These are phyloP conservation scores for Drosophila paranaensis DNA, from an alignment of 2,888 invertebrate genomes.

Conservation along the genomic window DNA sequence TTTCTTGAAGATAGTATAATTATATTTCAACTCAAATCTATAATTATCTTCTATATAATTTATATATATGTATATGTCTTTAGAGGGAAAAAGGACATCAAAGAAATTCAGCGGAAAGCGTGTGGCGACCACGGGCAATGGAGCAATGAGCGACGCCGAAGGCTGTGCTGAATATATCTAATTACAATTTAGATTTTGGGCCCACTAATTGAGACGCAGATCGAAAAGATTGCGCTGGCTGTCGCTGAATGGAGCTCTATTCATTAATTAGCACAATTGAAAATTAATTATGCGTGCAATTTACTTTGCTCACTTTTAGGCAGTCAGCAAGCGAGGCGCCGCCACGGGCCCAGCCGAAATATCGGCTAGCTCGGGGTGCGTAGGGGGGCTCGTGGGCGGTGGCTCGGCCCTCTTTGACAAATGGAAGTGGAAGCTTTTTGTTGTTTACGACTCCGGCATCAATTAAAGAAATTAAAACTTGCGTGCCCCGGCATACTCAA, in stretches of 20 bases:
- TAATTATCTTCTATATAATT: too few relatives aligned
- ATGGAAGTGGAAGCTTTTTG: conserved; percentile 37
- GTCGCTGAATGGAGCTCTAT: conserved; percentile 39
- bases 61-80: too few relatives aligned
- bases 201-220: conserved; percentile 42
- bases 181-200: conserved; percentile 69
- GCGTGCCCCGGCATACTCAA: conserved; percentile 65
- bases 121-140: conserved; percentile 1
- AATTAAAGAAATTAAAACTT: conserved; percentile 83
- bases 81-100: conserved; percentile 34
- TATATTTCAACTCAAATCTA: too few relatives aligned
- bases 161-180: conserved; percentile 44
- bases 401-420: conserved; percentile 27
- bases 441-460: conserved; percentile 65
- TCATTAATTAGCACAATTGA: conserved; percentile 82
- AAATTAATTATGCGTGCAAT: conserved; percentile 83
- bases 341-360: conserved; percentile 14
- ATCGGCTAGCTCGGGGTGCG: neutral
- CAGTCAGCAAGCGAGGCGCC: conserved; percentile 34
- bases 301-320: conserved; percentile 76
- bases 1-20: too few relatives aligned
- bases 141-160: conserved; percentile 8
- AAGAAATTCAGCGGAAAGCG: conserved; percentile 27
- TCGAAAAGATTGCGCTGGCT: conserved; percentile 37
- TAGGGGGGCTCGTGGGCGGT: neutral